Conservation (phyloP, 2,797 vertebrate species). For the Odontamblyopus rebecca region DNA sequence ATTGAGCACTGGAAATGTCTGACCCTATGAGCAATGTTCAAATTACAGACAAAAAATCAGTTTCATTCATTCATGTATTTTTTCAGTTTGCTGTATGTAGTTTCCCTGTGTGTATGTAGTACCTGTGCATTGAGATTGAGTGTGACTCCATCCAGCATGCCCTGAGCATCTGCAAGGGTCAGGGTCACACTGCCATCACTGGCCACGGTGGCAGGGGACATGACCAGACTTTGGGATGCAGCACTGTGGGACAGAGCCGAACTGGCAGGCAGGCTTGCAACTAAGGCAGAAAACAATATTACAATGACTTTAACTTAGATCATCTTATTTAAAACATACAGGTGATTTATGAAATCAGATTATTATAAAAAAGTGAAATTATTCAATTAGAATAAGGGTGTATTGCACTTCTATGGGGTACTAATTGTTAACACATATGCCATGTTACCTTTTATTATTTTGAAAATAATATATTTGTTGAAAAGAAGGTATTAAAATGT, state of each 20-base stretch:
- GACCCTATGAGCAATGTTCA: constrained; percentile 72
- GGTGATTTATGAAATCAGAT: too few species aligned
- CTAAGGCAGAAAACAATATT: constrained; percentile 40
- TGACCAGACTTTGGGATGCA: constrained; percentile 87
- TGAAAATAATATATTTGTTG: too few species aligned
- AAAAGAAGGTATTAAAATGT: too few species aligned
- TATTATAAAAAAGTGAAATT: too few species aligned
- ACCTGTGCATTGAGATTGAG: constrained; percentile 84
- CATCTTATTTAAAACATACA: too few species aligned
- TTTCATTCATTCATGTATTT: not conserved
- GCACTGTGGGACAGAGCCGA: constrained; percentile 83
- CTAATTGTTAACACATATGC: too few species aligned
- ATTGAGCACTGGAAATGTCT: constrained; percentile 87
- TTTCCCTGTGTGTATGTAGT: not conserved
- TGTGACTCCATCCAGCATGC: constrained; percentile 92
- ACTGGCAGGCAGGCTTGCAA: constrained; percentile 81
- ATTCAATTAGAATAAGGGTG: too few species aligned
- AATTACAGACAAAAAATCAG: not conserved
- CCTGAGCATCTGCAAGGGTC: constrained; percentile 91
- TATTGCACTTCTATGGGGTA: too few species aligned
- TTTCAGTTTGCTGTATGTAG: not conserved
- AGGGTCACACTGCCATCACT: constrained; percentile 91
- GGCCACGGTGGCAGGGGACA: constrained; percentile 87
- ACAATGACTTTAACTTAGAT: not conserved
- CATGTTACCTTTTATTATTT: too few species aligned